Evolutionary conservation across 2,888 invertebrate species (phyloP), one percentile per base, ranked within the genome.

Genomic region (Fragum sueziense): DNA sequence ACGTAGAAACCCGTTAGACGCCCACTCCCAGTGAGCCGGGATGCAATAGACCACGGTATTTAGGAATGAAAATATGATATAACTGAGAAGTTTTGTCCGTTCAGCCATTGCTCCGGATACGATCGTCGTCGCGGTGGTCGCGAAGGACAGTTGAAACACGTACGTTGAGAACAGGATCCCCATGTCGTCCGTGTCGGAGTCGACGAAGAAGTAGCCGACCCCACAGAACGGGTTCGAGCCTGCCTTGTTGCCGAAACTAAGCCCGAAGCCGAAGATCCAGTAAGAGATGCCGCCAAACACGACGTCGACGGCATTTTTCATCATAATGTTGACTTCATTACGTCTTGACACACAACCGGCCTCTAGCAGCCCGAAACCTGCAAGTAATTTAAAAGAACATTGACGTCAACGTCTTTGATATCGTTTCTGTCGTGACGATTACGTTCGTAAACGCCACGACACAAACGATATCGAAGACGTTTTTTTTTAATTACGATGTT

Each of bases 191-290:
- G 82, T 78, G 6, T 54, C 57, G 0, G 87, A 65, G 93, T 97
- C 93, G 11, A 97, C 94, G 0, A 97, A 95, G 93, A 97, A 97
- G 91, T 96, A 96, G 0, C 98, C 97, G 31, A 96, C 94, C 0
- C 97, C 97, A 84, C 97, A 95, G 89, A 98, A 96, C 94, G 96
- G 88, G 93, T 97, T 97, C 3, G 95, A 95, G 27, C 95, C 91
- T 0, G 85, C 74, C n/a, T 84, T 85, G 34, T 82, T 80, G 17
- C 90, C 98, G 90, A 97, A 98, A 4, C 97, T 97, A 93, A 98
- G 95, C 0, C 97, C 98, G 93, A 97, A 98, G 0, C 98, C 98
- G 91, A 98, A 97, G 47, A 97, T 95, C 98, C 98, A 99, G 80
- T 88, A 90, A 0, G 89, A 85, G 14, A 89, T 61, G 0, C 90